phyloP scores from a whole-genome alignment of 2,113 vertebrate genomes.

The Ranitomeya imitator region DNA sequence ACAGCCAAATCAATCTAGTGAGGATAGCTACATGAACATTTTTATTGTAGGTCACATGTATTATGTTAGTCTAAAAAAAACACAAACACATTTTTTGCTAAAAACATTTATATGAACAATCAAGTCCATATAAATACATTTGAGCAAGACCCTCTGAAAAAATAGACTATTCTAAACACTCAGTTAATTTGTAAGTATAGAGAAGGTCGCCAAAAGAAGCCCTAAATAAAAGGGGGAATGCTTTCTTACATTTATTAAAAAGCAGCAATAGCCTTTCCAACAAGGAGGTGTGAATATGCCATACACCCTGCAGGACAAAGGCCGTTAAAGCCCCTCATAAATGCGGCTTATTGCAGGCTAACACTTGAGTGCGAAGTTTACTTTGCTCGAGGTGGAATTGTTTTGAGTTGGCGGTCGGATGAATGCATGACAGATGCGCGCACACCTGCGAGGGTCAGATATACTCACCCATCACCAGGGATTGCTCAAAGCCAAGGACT shows the following conservation, averaged over 20 bases:
- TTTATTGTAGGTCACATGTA: no score
- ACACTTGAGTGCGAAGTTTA: conserved; percentile 48
- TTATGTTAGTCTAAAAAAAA: no score
- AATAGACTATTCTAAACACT: background rate
- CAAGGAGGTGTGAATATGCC: conserved; percentile 50
- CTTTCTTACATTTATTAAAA: conserved; percentile 49
- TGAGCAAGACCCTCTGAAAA: background rate
- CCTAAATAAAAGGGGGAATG: conserved; percentile 40
- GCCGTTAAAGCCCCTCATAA: conserved; percentile 55
- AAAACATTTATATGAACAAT: background rate
- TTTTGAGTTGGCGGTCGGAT: conserved; percentile 16
- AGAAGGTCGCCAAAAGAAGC: background rate
- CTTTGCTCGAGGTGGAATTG: conserved; percentile 25
- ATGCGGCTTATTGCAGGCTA: conserved; percentile 47
- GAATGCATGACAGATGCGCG: conserved; percentile 30
- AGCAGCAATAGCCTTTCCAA: conserved; percentile 51
- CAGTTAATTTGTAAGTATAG: background rate
- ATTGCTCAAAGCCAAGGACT: background rate
- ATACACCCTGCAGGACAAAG: conserved; percentile 48
- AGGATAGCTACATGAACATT: no score
- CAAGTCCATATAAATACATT: background rate
- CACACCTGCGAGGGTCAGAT: conserved; percentile 44
- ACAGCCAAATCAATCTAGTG: no score
- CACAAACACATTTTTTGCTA: background rate
- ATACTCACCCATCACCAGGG: conserved; percentile 12